phyloP scores from a whole-genome alignment of 2,888 invertebrate genomes.

The Apotomis capreana region DNA sequence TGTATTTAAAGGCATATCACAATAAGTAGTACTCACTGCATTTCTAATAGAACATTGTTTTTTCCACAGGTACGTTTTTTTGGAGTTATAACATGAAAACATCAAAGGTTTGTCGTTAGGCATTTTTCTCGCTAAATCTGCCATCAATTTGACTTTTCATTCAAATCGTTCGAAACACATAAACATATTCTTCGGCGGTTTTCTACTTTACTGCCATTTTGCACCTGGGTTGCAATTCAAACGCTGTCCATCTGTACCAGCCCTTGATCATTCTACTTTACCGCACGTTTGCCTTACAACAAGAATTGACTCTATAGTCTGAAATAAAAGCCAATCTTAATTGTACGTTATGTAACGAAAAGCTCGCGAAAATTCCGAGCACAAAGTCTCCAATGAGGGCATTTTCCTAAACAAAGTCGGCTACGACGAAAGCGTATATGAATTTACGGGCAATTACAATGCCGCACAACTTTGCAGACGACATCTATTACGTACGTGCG shows the following conservation, averaged over 20 bases:
- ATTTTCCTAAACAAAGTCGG: constrained; percentile 20
- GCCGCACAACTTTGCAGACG: constrained; percentile 43
- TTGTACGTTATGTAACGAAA: background rate
- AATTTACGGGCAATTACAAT: constrained; percentile 43
- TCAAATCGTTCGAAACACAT: no score
- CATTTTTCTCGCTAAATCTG: no score
- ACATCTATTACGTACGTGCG: constrained; percentile 43
- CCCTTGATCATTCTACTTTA: no score
- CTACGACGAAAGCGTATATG: constrained; percentile 35
- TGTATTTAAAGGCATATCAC: no score
- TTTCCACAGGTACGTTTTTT: background rate
- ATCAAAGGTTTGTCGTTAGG: background rate
- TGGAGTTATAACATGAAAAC: background rate
- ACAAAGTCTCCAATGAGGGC: constrained; percentile 10
- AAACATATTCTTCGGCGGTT: no score
- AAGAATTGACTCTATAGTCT: no score
- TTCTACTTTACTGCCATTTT: no score
- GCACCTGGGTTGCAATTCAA: no score
- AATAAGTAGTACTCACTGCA: no score
- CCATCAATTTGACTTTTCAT: no score
- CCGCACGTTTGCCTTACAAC: no score
- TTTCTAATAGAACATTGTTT: background rate
- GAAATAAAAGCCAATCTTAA: background rate
- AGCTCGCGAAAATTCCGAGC: background rate
- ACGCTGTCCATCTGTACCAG: no score